A percentile compares a stretch with the other conserved stretches of the same genome.
Conservation (phyloP, 30 jellyfish, hydroid and myxozoan species). For the Pelagia noctiluca region DNA sequence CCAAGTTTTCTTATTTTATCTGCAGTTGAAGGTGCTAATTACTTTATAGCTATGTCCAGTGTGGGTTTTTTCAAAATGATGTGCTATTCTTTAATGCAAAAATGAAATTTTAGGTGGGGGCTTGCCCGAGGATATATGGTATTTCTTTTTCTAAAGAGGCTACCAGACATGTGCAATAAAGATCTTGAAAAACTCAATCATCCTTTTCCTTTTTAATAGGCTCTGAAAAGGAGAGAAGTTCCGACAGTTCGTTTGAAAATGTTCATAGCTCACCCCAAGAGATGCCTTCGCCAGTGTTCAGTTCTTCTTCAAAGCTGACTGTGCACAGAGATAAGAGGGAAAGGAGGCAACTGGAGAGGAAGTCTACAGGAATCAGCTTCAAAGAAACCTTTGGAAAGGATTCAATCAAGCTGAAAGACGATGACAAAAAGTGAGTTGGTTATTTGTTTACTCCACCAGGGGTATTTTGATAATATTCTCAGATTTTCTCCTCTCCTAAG, state of each 20-base stretch:
- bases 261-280: constrained; percentile 61
- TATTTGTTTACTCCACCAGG: no score
- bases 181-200: not conserved
- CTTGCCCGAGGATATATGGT: no score
- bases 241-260: constrained; percentile 76
- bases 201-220: constrained; percentile 9
- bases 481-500: no score
- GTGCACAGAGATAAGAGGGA: constrained; percentile 61
- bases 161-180: not conserved
- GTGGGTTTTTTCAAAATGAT: no score
- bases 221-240: constrained; percentile 57
- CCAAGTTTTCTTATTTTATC: no score
- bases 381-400: constrained; percentile 35
- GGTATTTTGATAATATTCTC: no score
- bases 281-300: constrained; percentile 20
- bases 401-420: constrained; percentile 33
- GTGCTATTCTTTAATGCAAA: no score
- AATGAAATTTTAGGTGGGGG: no score
- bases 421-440: constrained; percentile 34
- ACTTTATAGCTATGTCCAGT: no score
- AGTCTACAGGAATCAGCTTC: constrained; percentile 9
- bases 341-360: constrained; percentile 55
- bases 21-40: no score
- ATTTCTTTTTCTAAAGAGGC: not conserved
- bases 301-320: constrained; percentile 32